A percentile compares a stretch with the other conserved stretches of the same genome.
Evolutionary conservation across 2,888 invertebrate genomes (phyloP).

Genomic region (Strigamia crassipes): DNA sequence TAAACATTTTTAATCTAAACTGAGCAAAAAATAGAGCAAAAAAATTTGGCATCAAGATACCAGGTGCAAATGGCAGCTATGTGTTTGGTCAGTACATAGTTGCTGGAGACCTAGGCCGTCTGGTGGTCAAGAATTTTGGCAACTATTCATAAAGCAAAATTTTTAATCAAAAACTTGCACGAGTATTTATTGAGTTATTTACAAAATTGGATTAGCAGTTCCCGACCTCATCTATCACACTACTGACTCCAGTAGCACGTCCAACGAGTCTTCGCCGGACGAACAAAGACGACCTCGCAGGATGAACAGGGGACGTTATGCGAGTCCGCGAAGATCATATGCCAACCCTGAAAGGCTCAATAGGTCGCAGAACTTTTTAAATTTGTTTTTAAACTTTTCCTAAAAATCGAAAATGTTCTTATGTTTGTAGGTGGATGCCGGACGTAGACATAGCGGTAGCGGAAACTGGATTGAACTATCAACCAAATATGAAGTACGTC

Average conservation of each 20-base stretch:
- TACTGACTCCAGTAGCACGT: slow-evolving; percentile 49
- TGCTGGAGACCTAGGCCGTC: neutral
- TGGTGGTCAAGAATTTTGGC: neutral
- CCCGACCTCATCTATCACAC: slow-evolving; percentile 51
- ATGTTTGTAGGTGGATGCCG: slow-evolving; percentile 30
- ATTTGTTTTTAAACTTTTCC: neutral
- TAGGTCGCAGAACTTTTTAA: neutral
- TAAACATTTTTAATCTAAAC: too few relatives aligned
- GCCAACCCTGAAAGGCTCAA: slow-evolving; percentile 44
- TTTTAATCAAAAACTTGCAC: neutral
- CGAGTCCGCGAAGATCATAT: slow-evolving; percentile 45
- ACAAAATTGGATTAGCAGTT: slow-evolving; percentile 44
- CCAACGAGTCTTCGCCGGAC: slow-evolving; percentile 50
- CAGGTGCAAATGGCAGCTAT: too few relatives aligned
- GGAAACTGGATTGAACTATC: slow-evolving; percentile 43
- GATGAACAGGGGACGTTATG: slow-evolving; percentile 41
- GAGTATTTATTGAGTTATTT: neutral
- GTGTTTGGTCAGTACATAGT: neutral
- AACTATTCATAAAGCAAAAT: neutral
- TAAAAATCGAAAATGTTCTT: neutral
- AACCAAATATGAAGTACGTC: slow-evolving; percentile 26
- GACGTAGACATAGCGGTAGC: slow-evolving; percentile 33
- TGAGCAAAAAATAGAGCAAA: too few relatives aligned
- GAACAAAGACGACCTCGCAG: slow-evolving; percentile 47
- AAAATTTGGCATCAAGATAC: too few relatives aligned